Conservation (phyloP, 2,888 invertebrate species). For the Rhabditoides inermis region DNA sequence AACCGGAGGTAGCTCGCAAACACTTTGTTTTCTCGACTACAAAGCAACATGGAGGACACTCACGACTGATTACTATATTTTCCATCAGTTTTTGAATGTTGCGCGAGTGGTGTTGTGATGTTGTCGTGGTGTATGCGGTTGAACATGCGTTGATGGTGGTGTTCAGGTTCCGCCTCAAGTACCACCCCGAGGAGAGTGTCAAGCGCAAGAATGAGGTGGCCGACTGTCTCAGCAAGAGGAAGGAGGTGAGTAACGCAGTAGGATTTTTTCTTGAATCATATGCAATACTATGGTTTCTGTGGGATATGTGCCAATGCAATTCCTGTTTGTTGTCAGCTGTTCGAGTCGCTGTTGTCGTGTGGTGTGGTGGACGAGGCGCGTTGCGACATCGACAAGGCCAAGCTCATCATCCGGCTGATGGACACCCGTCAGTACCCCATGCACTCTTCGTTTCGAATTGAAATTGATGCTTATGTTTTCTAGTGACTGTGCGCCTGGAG, state of each 20-base stretch:
- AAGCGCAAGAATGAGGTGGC: slow-evolving; percentile 80
- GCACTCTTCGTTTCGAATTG: neutral
- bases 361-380: slow-evolving; percentile 69
- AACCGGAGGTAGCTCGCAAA: slow-evolving; percentile 3
- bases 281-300: too few relatives aligned
- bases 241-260: slow-evolving; percentile 59
- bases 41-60: neutral
- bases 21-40: slow-evolving; percentile 6
- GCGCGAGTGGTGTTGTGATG: too few relatives aligned
- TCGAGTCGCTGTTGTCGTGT: slow-evolving; percentile 67
- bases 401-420: slow-evolving; percentile 72
- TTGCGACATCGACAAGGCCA: slow-evolving; percentile 73
- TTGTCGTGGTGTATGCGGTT: too few relatives aligned
- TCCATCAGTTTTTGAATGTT: slow-evolving; percentile 1
- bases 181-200: slow-evolving; percentile 90
- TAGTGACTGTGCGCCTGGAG: slow-evolving; percentile 61
- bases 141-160: neutral
- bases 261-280: too few relatives aligned
- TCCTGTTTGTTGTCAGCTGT: too few relatives aligned
- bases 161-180: slow-evolving; percentile 92
- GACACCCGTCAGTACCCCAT: slow-evolving; percentile 64
- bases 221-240: slow-evolving; percentile 64
- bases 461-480: neutral
- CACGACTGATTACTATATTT: neutral
- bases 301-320: neutral